Base-by-base conservation (phyloP, 2,888 invertebrate species). In the Lasioglossum malachurum region DNA sequence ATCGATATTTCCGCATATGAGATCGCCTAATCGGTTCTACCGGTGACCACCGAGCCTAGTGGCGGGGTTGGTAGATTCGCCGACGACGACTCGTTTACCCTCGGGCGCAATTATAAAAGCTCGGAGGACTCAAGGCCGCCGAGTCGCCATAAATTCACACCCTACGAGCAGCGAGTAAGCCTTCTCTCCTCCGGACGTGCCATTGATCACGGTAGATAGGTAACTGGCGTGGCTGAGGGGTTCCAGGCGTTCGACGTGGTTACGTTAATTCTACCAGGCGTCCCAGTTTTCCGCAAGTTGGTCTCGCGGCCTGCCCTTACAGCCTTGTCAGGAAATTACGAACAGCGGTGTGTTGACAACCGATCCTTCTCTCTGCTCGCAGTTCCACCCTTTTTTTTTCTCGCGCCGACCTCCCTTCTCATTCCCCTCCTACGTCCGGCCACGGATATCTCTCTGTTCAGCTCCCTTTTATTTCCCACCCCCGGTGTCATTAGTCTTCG, bases 191-290 rank as follows among this genome's bases (percentile, higher is more conserved):
- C 80, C 44, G 80, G 89, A 89, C 85, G 80, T 84, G 87, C 84
- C 90, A 91, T 91, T 91, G 91, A 91, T 91, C 91, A 91, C 86
- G 88, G 82, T 75, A 76, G 90, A 89, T 82, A 86, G 80, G 83
- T 87, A 82, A 81, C 83, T 88, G 82, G 84, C 85, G 84, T 84
- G 88, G 80, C 46, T 38, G 82, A 83, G 74, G 69, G 80, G 80
- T 82, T 80, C 74, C 77, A 74, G 79, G 81, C 73, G 77, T 87
- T 89, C 86, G 82, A 86, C 82, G 85, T 69, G 90, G 91, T 90
- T 91, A 90, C 91, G 91, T 92, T 92, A 91, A 92, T 92, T 92
- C 92, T 88, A 89, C 90, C 90, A 91, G 88, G 86, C 85, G 90
- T 86, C 88, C 91, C 88, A 91, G 92, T 91, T 91, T 90, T 90